Evolutionary conservation across 2,888 invertebrate genomes (phyloP).

Genomic region (Nineta flava): DNA sequence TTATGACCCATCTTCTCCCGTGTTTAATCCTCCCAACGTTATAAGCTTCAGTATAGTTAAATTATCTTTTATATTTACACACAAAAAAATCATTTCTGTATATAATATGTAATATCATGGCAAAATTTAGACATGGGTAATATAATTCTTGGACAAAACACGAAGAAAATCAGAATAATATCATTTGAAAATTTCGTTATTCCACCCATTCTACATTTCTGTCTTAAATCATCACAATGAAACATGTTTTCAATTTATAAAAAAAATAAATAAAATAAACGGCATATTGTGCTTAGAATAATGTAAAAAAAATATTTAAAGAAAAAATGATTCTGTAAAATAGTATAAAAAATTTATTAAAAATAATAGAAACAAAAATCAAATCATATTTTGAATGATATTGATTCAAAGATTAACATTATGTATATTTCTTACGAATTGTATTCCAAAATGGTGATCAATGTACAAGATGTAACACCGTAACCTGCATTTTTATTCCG

Average conservation of each 20-base stretch:
- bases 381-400: slow-evolving; percentile 1
- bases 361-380: slow-evolving; percentile 1
- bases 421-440: background rate
- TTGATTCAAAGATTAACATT: slow-evolving; percentile 1
- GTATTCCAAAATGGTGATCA: slow-evolving; percentile 1
- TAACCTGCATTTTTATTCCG: too few species aligned
- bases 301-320: background rate
- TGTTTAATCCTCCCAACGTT: too few species aligned
- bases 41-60: too few species aligned
- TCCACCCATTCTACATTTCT: too few species aligned
- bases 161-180: too few species aligned
- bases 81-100: background rate
- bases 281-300: background rate
- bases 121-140: too few species aligned
- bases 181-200: too few species aligned
- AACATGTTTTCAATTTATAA: background rate
- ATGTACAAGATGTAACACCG: background rate
- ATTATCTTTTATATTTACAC: too few species aligned
- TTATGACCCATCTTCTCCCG: too few species aligned
- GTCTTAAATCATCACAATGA: background rate
- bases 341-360: slow-evolving; percentile 1
- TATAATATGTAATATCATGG: too few species aligned
- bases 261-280: too few species aligned
- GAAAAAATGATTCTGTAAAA: slow-evolving; percentile 1
- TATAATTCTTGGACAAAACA: too few species aligned